Evolutionary conservation across 2,113 vertebrate genomes (phyloP), one percentile per base, ranked within the genome.

Genomic region (Campylomormyrus tamandua): DNA sequence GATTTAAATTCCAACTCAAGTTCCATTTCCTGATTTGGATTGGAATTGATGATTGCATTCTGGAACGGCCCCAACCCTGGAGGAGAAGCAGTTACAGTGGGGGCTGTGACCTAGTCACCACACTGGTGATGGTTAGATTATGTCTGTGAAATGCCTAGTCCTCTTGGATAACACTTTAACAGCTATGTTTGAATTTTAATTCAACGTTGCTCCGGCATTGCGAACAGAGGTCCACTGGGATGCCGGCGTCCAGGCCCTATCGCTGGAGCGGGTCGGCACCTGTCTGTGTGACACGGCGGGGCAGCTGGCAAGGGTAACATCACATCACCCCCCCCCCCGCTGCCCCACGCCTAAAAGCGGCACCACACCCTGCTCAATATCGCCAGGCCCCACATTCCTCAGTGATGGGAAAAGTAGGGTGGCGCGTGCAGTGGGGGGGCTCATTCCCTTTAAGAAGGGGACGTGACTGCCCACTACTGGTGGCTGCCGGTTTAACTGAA

Each of bases 341-440:
- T n/a, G 9, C 6, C 74, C 52, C 39, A 17, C 24, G 19, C 50
- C 80, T 48, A 11, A 83, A 8, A 24, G 31, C n/a, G 35, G 13
- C 50, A 83, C 89, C 77, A 83, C 89, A 58, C 89, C 89, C 89
- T n/a, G 21, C 24, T 35, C 89, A 85, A 53, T 80, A 89, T 27
- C 15, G 4, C 52, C 35, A 27, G 48, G 39, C 49, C 35, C 88
- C 24, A 46, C 89, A 89, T 89, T 84, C 89, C 80, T 5, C 52
- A 31, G 11, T 56, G 52, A 50, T 46, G 56, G 52, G 19, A 66
- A 66, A 62, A 58, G 21, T n/a, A 46, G 80, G 77, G 50, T 21
- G 5, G 48, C 3, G 15, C 8, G 35, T 86, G 83, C 46, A 24
- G 19, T n/a, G 2, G 45, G 45, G 83, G 83, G 19, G 83, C 7